Base-by-base conservation (phyloP, 2,797 vertebrate genomes). In the Coregonus sp. region DNA sequence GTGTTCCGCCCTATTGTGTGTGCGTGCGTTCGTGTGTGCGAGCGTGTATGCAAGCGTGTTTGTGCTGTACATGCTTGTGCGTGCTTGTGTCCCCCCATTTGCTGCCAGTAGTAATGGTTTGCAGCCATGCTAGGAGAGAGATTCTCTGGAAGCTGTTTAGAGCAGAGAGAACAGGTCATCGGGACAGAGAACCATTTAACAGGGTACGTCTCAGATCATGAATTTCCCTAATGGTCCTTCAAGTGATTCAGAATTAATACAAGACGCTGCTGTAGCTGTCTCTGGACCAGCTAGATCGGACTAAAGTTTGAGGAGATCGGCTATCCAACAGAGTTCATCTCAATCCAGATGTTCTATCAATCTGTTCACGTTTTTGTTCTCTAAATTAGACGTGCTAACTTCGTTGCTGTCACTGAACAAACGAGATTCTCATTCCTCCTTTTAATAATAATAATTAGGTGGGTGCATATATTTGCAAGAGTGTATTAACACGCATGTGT, bases 131-230 rank as follows among this genome's bases (percentile, higher is more conserved):
- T 74, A 76, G 25, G 35, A 70, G 16, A 16, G 18, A 70, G 16
- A 37, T 11, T 51, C 15, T 75, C 11, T 77, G 54, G 68, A 70
- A 70, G 74, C 14, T 2, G 18, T 77, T 81, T 12, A 81, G 54
- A 51, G 31, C 18, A 56, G 68, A 3, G 71, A 54, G 29, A 72
- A 50, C 7, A 16, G 5, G 33, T 54, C 54, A 16, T 18, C 63
- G 4, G 31, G 54, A 3, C 6, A 1, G 51, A 37, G 47, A 75
- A 11, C 2, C 71, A 16, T 47, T 61, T 9, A 25, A 2, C 5
- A 67, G 35, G 15, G 25, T 70, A 68, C 65, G 14, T 71, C 31
- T 33, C 37, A 6, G 12, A 77, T 35, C 68, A 74, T 80, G 56
- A 63, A 31, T 74, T 74, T 25, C 25, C 29, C 40, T 54, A 37